phyloP scores from a whole-genome alignment of 2,113 vertebrate genomes.

The Dendropsophus ebraccatus region DNA sequence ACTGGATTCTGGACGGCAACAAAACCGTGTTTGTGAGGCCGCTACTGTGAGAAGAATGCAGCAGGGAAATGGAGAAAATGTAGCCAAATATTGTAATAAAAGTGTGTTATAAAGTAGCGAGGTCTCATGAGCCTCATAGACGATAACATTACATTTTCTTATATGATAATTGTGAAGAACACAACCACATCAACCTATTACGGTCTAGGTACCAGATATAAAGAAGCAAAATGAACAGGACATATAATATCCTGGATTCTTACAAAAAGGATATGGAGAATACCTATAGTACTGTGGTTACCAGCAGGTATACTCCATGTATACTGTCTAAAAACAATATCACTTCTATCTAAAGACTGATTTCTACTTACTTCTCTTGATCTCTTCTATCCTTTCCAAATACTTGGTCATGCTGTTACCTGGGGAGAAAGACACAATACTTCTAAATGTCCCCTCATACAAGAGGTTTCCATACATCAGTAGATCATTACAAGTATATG shows the following conservation, averaged over 20 bases:
- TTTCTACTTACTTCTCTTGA: slow-evolving; percentile 88
- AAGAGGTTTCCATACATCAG: not conserved
- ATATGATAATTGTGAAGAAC: not conserved
- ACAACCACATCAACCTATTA: not conserved
- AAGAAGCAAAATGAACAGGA: no score
- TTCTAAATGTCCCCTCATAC: no score
- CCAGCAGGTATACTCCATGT: not conserved
- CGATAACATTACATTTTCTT: not conserved
- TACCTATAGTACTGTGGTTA: not conserved
- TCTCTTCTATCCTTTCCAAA: slow-evolving; percentile 87
- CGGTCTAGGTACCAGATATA: not conserved
- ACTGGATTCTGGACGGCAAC: slow-evolving; percentile 15
- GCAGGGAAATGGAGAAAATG: not conserved
- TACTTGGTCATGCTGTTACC: slow-evolving; percentile 91
- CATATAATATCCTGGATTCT: no score
- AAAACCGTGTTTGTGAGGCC: slow-evolving; percentile 23
- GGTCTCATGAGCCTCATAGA: no score
- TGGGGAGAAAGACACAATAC: slow-evolving; percentile 62
- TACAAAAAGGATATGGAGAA: not conserved
- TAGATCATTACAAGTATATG: not conserved
- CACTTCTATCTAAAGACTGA: not conserved
- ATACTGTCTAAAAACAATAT: not conserved
- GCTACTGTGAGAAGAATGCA: not conserved
- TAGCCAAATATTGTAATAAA: not conserved
- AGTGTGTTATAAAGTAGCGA: not conserved